Base-by-base conservation (phyloP, 1,140 invertebrate species). In the Ostrea denselamellosa region DNA sequence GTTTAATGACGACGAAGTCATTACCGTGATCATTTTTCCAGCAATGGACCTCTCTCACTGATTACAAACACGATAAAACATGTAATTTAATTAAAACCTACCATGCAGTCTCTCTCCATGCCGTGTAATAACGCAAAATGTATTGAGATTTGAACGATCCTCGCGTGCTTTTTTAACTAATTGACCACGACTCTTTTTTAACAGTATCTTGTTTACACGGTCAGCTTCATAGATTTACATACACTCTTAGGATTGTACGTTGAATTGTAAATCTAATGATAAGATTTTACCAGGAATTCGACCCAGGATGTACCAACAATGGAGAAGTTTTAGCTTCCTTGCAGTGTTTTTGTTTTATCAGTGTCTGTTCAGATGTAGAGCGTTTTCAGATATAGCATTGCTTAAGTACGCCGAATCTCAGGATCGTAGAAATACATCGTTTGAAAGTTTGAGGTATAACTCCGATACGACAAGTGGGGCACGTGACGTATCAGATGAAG, bases 51-150 rank as follows among this genome's bases (percentile, higher is more conserved):
- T 28, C 25, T 71, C 28, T 12, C 0, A 71, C 25, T 71, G 22
- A 71, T 71, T 71, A 25, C 68, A 71, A 9, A 22, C 22, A 28
- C 68, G 68, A 71, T 71, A 71, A 34, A 25, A 25, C 68, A 71
- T 34, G 68, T 71, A 71, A 71, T 71, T 71, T 71, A 34, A 71
- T 71, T 71, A 71, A 71, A 71, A 71, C 22, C 25, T 71, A 28
- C 25, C 14, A 58, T 58, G 56, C 4, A 19, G 56, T 58, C 56
- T 58, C 56, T 58, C 56, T 58, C 68, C 28, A 28, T 71, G 68
- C 25, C 68, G 22, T 3, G 25, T 71, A 71, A 25, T 28, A 71
- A 71, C 68, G 68, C 25, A 25, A 71, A 19, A 17, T 58, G 10
- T 58, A 58, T 19, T 19, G 56, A 58, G 22, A 71, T 71, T 71